Conservation (phyloP, 2,888 invertebrate species). For the Drosophila maculinotata region DNA sequence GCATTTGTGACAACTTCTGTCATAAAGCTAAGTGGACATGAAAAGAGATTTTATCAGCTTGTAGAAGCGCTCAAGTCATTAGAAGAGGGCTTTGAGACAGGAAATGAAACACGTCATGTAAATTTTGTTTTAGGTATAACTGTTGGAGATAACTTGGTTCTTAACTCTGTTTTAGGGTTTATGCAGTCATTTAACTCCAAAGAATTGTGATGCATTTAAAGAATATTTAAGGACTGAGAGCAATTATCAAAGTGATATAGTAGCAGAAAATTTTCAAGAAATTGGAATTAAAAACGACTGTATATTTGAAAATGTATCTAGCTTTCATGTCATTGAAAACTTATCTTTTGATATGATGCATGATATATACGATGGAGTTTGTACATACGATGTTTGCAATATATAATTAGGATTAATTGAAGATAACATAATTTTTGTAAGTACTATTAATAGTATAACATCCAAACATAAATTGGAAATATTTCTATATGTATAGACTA, state of each 20-base stretch:
- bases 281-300: background rate
- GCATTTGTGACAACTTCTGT: too few species aligned
- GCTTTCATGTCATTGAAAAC: constrained; percentile 1
- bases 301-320: background rate
- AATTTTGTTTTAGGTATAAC: background rate
- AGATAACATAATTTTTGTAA: too few species aligned
- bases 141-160: constrained; percentile 3
- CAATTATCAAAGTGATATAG: background rate
- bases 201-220: background rate
- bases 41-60: background rate
- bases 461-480: too few species aligned
- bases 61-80: background rate
- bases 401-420: too few species aligned
- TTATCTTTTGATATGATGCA: background rate
- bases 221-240: background rate
- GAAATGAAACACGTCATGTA: background rate
- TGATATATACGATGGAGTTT: background rate
- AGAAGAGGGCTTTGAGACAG: background rate
- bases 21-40: too few species aligned
- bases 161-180: background rate
- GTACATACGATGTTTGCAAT: background rate
- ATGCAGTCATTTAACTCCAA: constrained; percentile 2
- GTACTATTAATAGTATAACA: too few species aligned
- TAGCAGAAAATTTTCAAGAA: background rate
- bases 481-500: too few species aligned